Evolutionary conservation across 1,140 invertebrate species (phyloP).

Genomic region (Pollicipes pollicipes): DNA sequence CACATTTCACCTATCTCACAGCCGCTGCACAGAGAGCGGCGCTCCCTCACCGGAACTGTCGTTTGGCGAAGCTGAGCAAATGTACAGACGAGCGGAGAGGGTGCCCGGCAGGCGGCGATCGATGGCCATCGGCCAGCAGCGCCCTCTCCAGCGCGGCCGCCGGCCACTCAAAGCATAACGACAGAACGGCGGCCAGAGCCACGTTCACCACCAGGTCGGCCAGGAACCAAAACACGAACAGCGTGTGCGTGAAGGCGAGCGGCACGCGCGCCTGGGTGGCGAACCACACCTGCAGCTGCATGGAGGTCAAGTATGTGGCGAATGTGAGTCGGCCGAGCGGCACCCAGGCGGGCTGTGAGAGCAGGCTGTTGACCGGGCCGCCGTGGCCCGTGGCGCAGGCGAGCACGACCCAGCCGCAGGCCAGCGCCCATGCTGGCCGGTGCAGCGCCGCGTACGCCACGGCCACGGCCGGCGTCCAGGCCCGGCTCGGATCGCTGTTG

Average conservation of each 20-base stretch:
- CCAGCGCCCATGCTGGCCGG: conserved; percentile 64
- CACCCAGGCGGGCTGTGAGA: conserved; percentile 6
- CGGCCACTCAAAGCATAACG: not conserved
- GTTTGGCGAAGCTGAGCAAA: not conserved
- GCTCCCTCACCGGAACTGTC: not conserved
- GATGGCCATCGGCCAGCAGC: not conserved
- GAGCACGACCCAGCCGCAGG: conserved; percentile 68
- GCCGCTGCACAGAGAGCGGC: too few species aligned
- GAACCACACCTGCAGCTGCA: not conserved
- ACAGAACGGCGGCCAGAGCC: not conserved
- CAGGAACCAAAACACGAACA: not conserved
- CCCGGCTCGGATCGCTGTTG: conserved; percentile 3
- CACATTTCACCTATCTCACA: too few species aligned
- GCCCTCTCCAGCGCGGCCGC: not conserved
- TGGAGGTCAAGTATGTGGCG: conserved; percentile 3
- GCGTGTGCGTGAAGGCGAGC: not conserved
- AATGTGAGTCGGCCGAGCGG: conserved; percentile 9
- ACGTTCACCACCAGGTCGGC: not conserved
- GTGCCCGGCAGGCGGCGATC: too few species aligned
- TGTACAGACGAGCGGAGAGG: too few species aligned
- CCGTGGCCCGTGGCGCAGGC: conserved; percentile 74
- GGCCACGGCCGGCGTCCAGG: conserved; percentile 24
- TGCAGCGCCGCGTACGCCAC: conserved; percentile 65
- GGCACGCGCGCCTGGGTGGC: not conserved
- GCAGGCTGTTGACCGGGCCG: conserved; percentile 31